Conservation (phyloP, 2,113 vertebrate species). For the Tragelaphus strepsiceros region DNA sequence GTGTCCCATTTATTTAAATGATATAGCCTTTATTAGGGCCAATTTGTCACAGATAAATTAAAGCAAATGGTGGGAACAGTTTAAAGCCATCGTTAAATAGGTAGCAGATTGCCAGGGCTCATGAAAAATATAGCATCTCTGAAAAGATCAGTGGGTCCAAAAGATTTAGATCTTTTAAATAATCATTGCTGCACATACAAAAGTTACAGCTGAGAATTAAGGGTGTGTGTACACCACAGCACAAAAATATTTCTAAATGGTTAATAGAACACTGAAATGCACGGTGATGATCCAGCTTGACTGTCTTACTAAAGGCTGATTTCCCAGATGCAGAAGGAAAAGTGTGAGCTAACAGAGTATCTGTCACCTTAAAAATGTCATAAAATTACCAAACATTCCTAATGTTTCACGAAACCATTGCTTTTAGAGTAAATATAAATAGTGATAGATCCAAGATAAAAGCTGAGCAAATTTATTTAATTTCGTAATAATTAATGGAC, state of each 20-base stretch:
- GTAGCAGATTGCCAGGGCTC: neutral
- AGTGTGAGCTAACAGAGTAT: neutral
- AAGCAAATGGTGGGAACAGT: neutral
- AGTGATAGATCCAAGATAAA: neutral
- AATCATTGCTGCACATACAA: neutral
- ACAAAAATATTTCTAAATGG: neutral
- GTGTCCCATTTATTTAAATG: neutral
- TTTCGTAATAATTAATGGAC: neutral
- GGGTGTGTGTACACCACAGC: neutral
- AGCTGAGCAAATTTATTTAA: neutral
- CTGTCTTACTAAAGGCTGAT: neutral
- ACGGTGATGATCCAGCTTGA: neutral
- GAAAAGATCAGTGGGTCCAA: neutral
- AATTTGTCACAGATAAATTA: slow-evolving; percentile 11
- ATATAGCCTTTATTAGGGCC: neutral
- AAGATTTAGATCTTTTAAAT: neutral
- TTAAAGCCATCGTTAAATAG: neutral
- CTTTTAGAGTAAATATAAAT: neutral
- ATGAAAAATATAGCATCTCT: neutral
- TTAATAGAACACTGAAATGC: neutral
- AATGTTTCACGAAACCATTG: neutral
- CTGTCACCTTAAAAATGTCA: neutral
- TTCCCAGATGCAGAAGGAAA: neutral
- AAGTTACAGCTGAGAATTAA: neutral
- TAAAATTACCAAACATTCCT: neutral